Evolutionary conservation across 1,140 invertebrate genomes (phyloP).

Genomic region (Littorina saxatilis): DNA sequence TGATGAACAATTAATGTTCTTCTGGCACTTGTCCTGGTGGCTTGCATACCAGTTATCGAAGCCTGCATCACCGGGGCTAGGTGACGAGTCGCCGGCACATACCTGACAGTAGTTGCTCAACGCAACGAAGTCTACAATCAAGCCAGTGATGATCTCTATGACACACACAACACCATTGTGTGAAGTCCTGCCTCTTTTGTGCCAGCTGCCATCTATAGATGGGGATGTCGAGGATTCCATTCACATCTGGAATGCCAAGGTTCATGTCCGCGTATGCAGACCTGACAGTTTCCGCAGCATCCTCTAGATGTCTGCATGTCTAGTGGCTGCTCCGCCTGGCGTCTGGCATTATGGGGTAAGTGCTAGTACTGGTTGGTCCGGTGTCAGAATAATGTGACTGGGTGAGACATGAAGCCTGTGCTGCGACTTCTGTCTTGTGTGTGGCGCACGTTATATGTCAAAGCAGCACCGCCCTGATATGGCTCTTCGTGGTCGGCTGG

Average conservation of each 20-base stretch:
- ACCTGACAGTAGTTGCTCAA: constrained; percentile 13
- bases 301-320: neutral
- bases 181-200: constrained; percentile 4
- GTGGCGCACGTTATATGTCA: no score
- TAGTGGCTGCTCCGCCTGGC: no score
- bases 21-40: neutral
- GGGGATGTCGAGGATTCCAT: neutral
- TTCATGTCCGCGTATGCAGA: neutral
- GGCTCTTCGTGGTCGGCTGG: no score
- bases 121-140: constrained; percentile 11
- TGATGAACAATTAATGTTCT: constrained; percentile 12
- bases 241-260: neutral
- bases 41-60: neutral
- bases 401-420: no score
- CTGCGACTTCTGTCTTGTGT: no score
- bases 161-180: neutral
- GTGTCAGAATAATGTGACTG: no score
- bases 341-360: no score
- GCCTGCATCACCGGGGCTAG: no score
- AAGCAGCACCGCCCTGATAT: no score
- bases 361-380: no score
- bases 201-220: constrained; percentile 4
- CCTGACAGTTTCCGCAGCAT: neutral
- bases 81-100: neutral
- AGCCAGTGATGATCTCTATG: neutral